Conservation (phyloP, 2,113 vertebrate species). For the Tragelaphus buxtoni region DNA sequence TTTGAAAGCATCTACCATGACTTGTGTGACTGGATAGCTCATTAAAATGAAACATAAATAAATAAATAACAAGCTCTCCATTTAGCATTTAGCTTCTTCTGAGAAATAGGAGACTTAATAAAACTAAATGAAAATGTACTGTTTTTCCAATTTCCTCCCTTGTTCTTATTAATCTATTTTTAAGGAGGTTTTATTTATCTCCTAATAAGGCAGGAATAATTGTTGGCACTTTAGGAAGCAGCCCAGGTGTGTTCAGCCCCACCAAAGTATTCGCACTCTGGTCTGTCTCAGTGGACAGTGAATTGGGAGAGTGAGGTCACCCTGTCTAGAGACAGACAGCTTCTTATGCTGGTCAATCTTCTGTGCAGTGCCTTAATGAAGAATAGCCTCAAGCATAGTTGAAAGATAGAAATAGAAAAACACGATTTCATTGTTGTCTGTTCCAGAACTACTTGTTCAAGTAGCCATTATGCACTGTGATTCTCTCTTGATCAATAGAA, state of each 20-base stretch:
- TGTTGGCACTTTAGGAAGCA: not conserved
- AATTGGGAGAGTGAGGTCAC: not conserved
- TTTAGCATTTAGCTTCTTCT: not conserved
- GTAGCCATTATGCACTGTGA: not conserved
- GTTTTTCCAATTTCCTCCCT: not conserved
- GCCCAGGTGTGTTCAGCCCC: not conserved
- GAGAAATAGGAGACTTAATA: not conserved
- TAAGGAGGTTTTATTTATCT: not conserved
- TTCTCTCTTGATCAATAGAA: not conserved
- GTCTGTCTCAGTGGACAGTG: not conserved
- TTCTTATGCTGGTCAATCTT: not conserved
- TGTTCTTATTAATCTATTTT: not conserved
- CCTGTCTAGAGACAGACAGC: not conserved
- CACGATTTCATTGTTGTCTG: not conserved
- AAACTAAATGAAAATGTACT: not conserved
- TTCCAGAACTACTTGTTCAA: not conserved
- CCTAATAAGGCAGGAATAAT: not conserved
- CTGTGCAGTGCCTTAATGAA: not conserved
- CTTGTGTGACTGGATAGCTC: not conserved
- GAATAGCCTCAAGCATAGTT: not conserved
- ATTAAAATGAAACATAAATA: not conserved
- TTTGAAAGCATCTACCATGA: not conserved
- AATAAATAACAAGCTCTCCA: not conserved
- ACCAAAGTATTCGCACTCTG: not conserved
- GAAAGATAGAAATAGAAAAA: not conserved